phyloP scores from a whole-genome alignment of 2,797 vertebrate genomes.

The Fistularia tabacaria region DNA sequence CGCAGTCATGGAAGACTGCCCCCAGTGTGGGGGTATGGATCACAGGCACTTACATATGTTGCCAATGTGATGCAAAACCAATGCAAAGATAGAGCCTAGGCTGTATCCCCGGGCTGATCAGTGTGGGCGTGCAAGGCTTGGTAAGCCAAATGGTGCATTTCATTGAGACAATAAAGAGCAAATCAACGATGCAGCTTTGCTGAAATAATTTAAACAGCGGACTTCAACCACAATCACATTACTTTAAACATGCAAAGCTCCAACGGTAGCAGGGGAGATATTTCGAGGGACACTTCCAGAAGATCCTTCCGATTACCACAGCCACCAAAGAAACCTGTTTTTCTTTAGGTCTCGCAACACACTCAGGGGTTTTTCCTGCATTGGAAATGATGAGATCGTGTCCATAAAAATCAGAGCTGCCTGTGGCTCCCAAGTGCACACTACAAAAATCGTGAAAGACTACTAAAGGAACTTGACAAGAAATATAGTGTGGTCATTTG shows the following conservation, averaged over 20 bases:
- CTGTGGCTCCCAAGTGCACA: no score
- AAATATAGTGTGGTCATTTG: no score
- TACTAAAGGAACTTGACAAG: no score
- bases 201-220: slow-evolving; percentile 57
- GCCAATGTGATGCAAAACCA: slow-evolving; percentile 54
- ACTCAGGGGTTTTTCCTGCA: no score
- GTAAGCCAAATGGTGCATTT: slow-evolving; percentile 59
- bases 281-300: slow-evolving; percentile 26
- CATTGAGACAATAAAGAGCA: slow-evolving; percentile 69
- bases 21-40: slow-evolving; percentile 24
- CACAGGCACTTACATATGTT: slow-evolving; percentile 45
- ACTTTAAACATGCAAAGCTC: slow-evolving; percentile 34
- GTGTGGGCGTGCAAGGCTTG: slow-evolving; percentile 39
- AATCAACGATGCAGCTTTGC: slow-evolving; percentile 60
- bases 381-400: no score
- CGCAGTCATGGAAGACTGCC: slow-evolving; percentile 17
- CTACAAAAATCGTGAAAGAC: no score
- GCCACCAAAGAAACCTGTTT: no score
- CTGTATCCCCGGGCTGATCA: slow-evolving; percentile 23
- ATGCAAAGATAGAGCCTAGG: slow-evolving; percentile 46
- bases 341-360: no score
- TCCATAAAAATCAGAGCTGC: no score
- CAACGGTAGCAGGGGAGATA: slow-evolving; percentile 11
- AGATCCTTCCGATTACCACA: slow-evolving; percentile 22
- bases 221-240: slow-evolving; percentile 47